phyloP scores from a whole-genome alignment of 2,888 invertebrate species.

The Strigamia crassipes region DNA sequence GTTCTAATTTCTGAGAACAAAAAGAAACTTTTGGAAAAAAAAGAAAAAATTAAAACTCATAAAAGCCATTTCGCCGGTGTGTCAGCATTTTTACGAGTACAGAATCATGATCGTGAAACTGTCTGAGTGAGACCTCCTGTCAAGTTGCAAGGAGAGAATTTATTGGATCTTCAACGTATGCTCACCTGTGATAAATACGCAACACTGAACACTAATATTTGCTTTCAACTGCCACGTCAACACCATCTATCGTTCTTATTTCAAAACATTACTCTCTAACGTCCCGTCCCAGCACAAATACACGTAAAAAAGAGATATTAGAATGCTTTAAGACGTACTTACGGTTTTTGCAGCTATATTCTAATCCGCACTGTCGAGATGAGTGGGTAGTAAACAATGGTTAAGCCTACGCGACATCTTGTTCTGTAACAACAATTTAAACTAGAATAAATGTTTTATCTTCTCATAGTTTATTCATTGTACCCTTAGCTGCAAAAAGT shows the following conservation, averaged over 20 bases:
- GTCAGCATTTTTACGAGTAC: neutral
- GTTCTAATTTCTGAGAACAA: too few relatives aligned
- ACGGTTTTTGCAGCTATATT: neutral
- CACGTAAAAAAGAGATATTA: too few relatives aligned
- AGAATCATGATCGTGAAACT: slow-evolving; percentile 3
- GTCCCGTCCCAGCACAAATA: too few relatives aligned
- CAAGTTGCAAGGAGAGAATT: slow-evolving; percentile 1
- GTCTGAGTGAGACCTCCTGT: neutral
- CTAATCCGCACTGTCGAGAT: too few relatives aligned
- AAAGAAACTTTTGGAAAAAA: too few relatives aligned
- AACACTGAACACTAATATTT: neutral
- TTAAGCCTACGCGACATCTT: too few relatives aligned
- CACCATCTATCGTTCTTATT: neutral
- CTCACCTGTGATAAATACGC: slow-evolving; percentile 11
- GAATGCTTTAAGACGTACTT: neutral
- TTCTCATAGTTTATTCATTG: too few relatives aligned
- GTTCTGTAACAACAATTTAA: too few relatives aligned
- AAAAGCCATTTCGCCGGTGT: neutral
- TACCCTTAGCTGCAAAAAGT: too few relatives aligned
- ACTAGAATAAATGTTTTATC: too few relatives aligned
- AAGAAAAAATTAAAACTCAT: too few relatives aligned
- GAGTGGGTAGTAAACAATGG: too few relatives aligned
- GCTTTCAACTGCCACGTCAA: neutral
- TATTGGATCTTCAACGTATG: slow-evolving; percentile 11
- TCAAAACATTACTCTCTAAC: neutral